Evolutionary conservation across 1,140 invertebrate species (phyloP).

Genomic region (Hesperophylax magnus): DNA sequence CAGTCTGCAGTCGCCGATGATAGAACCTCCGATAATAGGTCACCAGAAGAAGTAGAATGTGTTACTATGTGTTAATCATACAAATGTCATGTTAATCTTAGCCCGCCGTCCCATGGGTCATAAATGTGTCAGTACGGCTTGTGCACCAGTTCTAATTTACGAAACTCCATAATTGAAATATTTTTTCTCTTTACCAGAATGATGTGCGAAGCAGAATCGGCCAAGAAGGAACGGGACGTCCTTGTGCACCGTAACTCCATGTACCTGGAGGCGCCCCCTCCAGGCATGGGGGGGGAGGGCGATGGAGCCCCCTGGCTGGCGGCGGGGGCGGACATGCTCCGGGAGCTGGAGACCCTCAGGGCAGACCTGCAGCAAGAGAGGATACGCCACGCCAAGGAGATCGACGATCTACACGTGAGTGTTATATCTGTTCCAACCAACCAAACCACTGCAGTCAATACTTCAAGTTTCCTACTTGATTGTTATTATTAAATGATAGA

Average conservation of each 20-base stretch:
- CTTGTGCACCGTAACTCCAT: conserved; percentile 78
- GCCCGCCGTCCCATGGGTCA: too few relatives aligned
- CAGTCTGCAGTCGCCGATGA: too few relatives aligned
- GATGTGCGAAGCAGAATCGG: conserved; percentile 68
- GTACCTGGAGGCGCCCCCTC: conserved; percentile 72
- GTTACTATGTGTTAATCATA: too few relatives aligned
- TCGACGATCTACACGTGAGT: conserved; percentile 71
- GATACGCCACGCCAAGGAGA: conserved; percentile 69
- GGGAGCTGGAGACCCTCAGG: conserved; percentile 76
- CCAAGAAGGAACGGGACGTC: conserved; percentile 76
- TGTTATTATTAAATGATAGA: too few relatives aligned
- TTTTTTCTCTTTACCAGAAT: conserved; percentile 63
- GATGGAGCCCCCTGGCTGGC: conserved; percentile 63
- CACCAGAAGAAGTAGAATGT: too few relatives aligned
- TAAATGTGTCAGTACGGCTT: too few relatives aligned
- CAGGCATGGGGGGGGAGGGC: conserved; percentile 25
- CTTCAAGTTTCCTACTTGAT: too few relatives aligned
- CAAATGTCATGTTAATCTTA: too few relatives aligned
- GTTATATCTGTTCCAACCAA: neutral
- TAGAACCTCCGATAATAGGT: too few relatives aligned
- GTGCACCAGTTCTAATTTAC: too few relatives aligned
- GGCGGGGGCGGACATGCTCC: conserved; percentile 70
- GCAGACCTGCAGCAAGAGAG: conserved; percentile 75
- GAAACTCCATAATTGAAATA: neutral
- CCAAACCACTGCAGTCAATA: neutral